These are phyloP conservation scores for Dromius quadrimaculatus DNA, from an alignment of 2,888 invertebrate species.

Conservation along the genomic window DNA sequence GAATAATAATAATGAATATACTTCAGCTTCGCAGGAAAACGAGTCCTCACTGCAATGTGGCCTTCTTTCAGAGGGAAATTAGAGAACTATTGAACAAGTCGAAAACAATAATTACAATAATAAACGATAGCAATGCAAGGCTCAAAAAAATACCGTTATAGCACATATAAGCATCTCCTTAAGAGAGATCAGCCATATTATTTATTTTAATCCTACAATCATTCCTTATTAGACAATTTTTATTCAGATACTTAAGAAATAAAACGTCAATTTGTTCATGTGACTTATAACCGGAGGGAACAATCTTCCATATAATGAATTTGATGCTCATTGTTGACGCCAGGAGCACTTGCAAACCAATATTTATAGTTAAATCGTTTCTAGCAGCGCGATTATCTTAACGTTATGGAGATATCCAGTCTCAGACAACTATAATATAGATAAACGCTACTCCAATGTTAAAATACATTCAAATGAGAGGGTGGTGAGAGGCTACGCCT, in stretches of 20 bases:
- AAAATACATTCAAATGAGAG: constrained; percentile 62
- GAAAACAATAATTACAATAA: too few species aligned
- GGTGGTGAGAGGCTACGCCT: constrained; percentile 24
- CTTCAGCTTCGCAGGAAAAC: too few species aligned
- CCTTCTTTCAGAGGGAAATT: too few species aligned
- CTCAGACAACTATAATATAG: constrained; percentile 63
- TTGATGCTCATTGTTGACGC: constrained; percentile 8
- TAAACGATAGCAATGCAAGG: too few species aligned
- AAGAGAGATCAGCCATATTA: too few species aligned
- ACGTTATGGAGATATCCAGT: constrained; percentile 63
- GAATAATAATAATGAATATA: too few species aligned
- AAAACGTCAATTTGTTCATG: not conserved
- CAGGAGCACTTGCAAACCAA: constrained; percentile 25
- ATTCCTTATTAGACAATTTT: not conserved
- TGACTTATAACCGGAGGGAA: not conserved
- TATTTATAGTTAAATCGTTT: constrained; percentile 23
- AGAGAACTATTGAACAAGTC: too few species aligned
- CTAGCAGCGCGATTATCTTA: constrained; percentile 6
- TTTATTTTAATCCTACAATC: too few species aligned
- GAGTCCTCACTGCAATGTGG: too few species aligned
- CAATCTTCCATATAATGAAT: too few species aligned
- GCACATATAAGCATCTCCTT: too few species aligned
- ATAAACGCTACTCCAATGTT: constrained; percentile 65
- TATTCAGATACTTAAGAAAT: not conserved
- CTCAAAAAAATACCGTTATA: too few species aligned